Base-by-base conservation (phyloP, 2,797 vertebrate species). In the Notolabrus celidotus region DNA sequence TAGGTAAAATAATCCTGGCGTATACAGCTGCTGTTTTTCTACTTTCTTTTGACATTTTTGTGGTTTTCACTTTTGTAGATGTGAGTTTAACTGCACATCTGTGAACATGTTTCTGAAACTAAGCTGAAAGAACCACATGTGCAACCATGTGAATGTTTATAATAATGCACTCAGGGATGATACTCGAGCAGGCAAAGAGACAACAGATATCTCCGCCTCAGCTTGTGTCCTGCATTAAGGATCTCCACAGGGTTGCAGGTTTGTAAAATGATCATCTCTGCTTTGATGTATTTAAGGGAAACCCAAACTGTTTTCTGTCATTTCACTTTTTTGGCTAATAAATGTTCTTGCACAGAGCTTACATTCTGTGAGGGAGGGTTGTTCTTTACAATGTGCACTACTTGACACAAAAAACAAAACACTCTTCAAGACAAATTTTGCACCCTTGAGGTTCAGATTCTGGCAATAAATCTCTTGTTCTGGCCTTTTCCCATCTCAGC, bases 51-150 rank as follows among this genome's bases (percentile, higher is more conserved):
- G 15, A 69, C 56, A 53, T 56, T 46, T 68, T 34, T 42, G 6
- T 45, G 55, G 33, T 10, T 59, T 49, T n/a, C 59, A 45, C 31
- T 50, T 64, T 23, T 74, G 54, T 42, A 31, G 45, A 80, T 59
- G 19, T 64, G 33, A 77, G 46, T 70, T 55, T 39, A 54, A 58
- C 10, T 27, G 58, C 67, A 36, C 45, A 19, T 70, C 52, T 80
- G 54, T 75, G 65, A 75, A 67, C 52, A 43, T 67, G 66, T 64
- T 57, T 79, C 52, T 77, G 20, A 71, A 53, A 23, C 60, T 8
- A 7, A 71, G 47, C 39, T 77, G 50, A 33, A 67, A 49, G 23
- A 47, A 23, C 34, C 12, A 47, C 15, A 41, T 23, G 52, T 57
- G 20, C n/a, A 47, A 53, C 45, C 31, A 54, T 25, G 64, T 27